phyloP scores from a whole-genome alignment of 1,140 invertebrate species.

The Diuraphis noxia region DNA sequence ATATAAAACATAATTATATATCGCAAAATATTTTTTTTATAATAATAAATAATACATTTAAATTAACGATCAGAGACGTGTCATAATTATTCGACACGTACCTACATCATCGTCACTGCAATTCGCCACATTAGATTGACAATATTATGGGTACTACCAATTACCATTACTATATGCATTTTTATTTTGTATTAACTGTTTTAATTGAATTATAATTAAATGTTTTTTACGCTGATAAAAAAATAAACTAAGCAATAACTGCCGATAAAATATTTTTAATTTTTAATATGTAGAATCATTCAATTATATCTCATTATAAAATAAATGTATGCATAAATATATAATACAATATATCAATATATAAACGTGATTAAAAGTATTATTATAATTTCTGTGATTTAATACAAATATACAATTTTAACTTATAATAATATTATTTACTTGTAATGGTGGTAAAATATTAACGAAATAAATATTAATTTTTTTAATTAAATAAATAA shows the following conservation, averaged over 20 bases:
- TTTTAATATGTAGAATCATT: too few relatives aligned
- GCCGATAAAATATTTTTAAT: neutral
- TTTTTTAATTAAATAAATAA: neutral
- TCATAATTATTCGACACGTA: neutral
- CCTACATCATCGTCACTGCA: neutral
- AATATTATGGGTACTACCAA: slow-evolving; percentile 1
- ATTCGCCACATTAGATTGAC: neutral
- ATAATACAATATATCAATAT: too few relatives aligned
- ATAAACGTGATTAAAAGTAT: too few relatives aligned
- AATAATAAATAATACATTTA: slow-evolving; percentile 12
- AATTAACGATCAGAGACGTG: neutral
- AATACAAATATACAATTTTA: too few relatives aligned
- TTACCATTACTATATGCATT: neutral
- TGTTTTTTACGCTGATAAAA: neutral
- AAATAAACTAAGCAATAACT: neutral
- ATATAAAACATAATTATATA: neutral
- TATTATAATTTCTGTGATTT: too few relatives aligned
- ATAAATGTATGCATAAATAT: too few relatives aligned
- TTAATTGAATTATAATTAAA: slow-evolving; percentile 6
- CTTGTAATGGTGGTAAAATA: neutral
- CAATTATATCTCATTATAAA: too few relatives aligned
- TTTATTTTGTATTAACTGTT: neutral
- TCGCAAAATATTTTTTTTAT: neutral
- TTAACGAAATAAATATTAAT: neutral
- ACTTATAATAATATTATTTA: too few relatives aligned